Evolutionary conservation across 2,888 invertebrate species (phyloP), one percentile per base, ranked within the genome.

Genomic region (Monoplex corrugatus): DNA sequence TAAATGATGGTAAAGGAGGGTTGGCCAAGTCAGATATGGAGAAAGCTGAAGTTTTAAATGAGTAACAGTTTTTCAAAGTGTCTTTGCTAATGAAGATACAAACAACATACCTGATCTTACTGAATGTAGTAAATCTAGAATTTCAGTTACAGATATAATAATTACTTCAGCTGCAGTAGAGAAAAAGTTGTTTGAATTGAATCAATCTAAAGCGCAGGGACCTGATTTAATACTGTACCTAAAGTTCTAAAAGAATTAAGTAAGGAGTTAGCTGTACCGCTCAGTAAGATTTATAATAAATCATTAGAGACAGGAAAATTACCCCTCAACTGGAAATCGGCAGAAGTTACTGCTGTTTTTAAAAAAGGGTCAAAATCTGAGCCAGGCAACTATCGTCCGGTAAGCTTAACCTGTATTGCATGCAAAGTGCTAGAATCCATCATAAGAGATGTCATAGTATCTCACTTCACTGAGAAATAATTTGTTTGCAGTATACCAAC

Each of bases 211-310:
- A 19, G 19, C n/a, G 28, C 68, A 68, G 68, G 68, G 68, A 10
- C 68, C 68, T 16, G 68, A 68, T 68, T 50, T 16, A 23, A n/a
- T 68, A 23, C 28, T 10, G 16, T 28, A 28, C 68, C 68, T n/a
- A 16, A 68, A 28, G 68, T 68, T 28, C 68, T 68, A 16, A 68
- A 68, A 68, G 68, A 68, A n/a, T 68, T 68, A 68, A 68, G 68
- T n/a, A 68, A 68, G 68, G 68, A 68, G 68, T 28, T 68, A 28
- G 19, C 68, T 68, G n/a, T 68, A 28, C 68, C 68, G 6, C 68
- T 68, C 28, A 68, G 68, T 28, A 68, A 68, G 19, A 68, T 68
- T n/a, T 68, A 68, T 68, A 68, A 68, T 68, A 68, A n/a, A n/a
- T 68, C 68, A 16, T n/a, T 68, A 28, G 68, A 68, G n/a, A 68